Evolutionary conservation across 2,797 vertebrate species (phyloP).

Genomic region (Sebastes itinus): DNA sequence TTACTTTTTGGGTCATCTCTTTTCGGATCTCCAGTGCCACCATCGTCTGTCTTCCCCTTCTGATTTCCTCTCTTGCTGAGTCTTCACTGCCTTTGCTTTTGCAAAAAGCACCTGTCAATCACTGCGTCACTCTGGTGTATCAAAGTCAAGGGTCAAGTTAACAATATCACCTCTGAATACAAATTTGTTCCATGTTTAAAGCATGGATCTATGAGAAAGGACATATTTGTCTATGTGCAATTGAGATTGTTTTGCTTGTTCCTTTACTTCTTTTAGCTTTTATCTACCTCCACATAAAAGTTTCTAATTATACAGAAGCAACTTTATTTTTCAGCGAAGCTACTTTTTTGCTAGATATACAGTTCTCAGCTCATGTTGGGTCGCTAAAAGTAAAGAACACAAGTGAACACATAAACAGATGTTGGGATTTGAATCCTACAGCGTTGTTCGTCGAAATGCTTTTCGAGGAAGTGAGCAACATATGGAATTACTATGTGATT

Average conservation of each 20-base stretch:
- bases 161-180: constrained; percentile 13
- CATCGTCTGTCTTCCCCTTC: neutral
- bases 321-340: neutral
- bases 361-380: neutral
- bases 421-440: constrained; percentile 30
- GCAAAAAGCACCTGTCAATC: constrained; percentile 29
- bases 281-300: neutral
- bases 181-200: neutral
- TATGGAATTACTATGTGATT: constrained; percentile 60
- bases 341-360: neutral
- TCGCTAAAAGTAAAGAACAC: neutral
- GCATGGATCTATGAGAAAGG: neutral
- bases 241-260: neutral
- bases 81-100: constrained; percentile 1
- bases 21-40: neutral
- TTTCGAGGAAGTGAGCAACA: constrained; percentile 40
- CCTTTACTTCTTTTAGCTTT: neutral
- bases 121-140: neutral
- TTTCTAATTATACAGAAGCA: neutral
- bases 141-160: constrained; percentile 28
- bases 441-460: neutral
- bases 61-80: constrained; percentile 19
- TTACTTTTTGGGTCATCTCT: neutral
- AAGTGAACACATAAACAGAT: constrained; percentile 45
- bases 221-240: neutral